phyloP scores from a whole-genome alignment of 2,113 vertebrate species.

The Tachuris rubrigastra region DNA sequence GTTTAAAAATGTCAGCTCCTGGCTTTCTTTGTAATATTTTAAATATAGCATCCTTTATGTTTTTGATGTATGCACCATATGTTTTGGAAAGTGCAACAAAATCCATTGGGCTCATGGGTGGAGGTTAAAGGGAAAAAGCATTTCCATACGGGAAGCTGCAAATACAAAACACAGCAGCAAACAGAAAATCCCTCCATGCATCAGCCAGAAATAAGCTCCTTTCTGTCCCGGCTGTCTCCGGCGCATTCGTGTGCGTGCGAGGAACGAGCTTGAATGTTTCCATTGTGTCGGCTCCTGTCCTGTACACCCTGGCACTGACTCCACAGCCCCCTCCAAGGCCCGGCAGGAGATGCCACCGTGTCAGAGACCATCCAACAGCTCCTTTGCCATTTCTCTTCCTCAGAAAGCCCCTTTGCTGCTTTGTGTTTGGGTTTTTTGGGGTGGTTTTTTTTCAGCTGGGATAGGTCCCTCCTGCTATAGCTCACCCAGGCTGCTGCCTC shows the following conservation, averaged over 20 bases:
- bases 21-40: slow-evolving; percentile 55
- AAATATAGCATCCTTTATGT: slow-evolving; percentile 38
- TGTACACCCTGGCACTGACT: not conserved
- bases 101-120: slow-evolving; percentile 12
- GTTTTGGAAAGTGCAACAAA: slow-evolving; percentile 32
- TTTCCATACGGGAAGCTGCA: slow-evolving; percentile 41
- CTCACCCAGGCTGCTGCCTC: accelerated
- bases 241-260: not conserved
- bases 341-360: not conserved
- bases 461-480: not conserved
- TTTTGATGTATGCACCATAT: slow-evolving; percentile 40
- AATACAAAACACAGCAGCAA: slow-evolving; percentile 27
- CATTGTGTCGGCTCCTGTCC: slow-evolving; percentile 39
- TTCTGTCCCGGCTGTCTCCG: slow-evolving; percentile 8
- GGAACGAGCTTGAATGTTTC: slow-evolving; percentile 12
- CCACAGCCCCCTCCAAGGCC: not conserved
- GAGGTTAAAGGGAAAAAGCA: slow-evolving; percentile 23
- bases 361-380: not conserved
- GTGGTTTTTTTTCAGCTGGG: not conserved
- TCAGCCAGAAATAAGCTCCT: slow-evolving; percentile 32
- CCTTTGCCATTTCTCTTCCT: not conserved
- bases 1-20: slow-evolving; percentile 17
- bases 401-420: not conserved
- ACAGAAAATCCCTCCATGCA: slow-evolving; percentile 22
- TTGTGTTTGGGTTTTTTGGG: not conserved